Base-by-base conservation (phyloP, 2,797 vertebrate genomes). In the Anguilla pacifica region DNA sequence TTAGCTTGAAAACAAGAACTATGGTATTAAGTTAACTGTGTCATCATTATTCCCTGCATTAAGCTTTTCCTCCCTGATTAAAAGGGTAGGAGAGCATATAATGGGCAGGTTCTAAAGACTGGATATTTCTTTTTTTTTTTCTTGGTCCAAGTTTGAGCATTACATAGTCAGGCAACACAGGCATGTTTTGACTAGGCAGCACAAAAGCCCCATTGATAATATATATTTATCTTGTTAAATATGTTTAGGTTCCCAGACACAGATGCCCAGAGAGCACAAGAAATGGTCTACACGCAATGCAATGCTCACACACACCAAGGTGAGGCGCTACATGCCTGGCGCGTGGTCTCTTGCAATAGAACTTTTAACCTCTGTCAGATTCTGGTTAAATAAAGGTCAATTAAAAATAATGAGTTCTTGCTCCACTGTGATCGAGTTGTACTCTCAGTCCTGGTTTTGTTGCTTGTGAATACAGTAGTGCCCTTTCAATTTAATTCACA, bases 221-320 rank as follows among this genome's bases (percentile, higher is more conserved):
- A 89, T 91, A 91, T 92, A 91, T 91, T 85, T 85, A 91, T 92
- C 88, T 88, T 88, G 86, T 92, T 90, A 89, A 92, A 91, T 90
- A 89, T 87, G 86, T 89, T 89, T 91, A 87, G 89, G 87, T 88
- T 92, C 90, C 88, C 86, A 88, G 88, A 90, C 88, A 90, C 91
- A 86, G 89, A 88, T 85, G 83, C 90, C 90, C 88, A 91, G 88
- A 31, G 6, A 85, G 87, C 51, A 57, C 89, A 79, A 87, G 83
- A 89, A 88, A 88, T 67, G 31, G 86, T 79, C 88, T 61, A 87
- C 91, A 86, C 82, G 55, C 87, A 88, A 74, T 86, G 86, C 86
- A 88, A 61, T 61, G 17, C 59, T 28, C 64, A 88, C 90, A 89
- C 72, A 74, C 86, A 91, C 90, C 89, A 89, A 88, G 89, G 90